Evolutionary conservation across 2,888 invertebrate genomes (phyloP).

Genomic region (Dioctria linearis): DNA sequence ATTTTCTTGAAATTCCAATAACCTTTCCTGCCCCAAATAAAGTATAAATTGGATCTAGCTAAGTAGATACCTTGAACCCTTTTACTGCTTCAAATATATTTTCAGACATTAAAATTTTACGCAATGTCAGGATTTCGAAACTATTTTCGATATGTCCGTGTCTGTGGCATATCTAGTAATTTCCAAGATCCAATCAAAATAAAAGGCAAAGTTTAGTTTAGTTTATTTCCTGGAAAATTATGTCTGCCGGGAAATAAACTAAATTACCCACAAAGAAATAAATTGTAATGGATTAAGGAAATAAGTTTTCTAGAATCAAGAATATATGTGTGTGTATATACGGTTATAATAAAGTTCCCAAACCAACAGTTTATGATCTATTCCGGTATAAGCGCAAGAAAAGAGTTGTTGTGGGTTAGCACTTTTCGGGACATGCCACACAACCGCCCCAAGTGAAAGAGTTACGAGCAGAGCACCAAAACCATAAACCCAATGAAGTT

Average conservation of each 20-base stretch:
- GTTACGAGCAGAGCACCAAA: conserved; percentile 43
- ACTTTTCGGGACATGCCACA: neutral
- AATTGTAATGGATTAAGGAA: conserved; percentile 44
- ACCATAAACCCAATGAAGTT: conserved; percentile 47
- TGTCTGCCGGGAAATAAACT: conserved; percentile 39
- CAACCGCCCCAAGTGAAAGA: conserved; percentile 32
- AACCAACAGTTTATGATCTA: conserved; percentile 47
- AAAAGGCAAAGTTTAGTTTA: conserved; percentile 30
- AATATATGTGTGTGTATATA: neutral
- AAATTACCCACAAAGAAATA: conserved; percentile 43
- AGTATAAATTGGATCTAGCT: too few relatives aligned
- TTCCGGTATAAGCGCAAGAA: conserved; percentile 30
- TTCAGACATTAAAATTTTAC: too few relatives aligned
- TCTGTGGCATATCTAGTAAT: neutral
- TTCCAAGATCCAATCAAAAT: conserved; percentile 18
- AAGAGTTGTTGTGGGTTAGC: conserved; percentile 31
- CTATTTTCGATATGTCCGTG: neutral
- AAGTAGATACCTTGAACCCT: too few relatives aligned
- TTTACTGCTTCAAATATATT: too few relatives aligned
- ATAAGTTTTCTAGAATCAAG: conserved; percentile 33
- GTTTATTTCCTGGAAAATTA: conserved; percentile 11
- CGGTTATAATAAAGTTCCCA: conserved; percentile 19
- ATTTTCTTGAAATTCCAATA: too few relatives aligned
- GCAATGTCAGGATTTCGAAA: neutral
- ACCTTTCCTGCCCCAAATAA: too few relatives aligned